Evolutionary conservation across 1,140 invertebrate genomes (phyloP).

Genomic region (Dreissena polymorpha): DNA sequence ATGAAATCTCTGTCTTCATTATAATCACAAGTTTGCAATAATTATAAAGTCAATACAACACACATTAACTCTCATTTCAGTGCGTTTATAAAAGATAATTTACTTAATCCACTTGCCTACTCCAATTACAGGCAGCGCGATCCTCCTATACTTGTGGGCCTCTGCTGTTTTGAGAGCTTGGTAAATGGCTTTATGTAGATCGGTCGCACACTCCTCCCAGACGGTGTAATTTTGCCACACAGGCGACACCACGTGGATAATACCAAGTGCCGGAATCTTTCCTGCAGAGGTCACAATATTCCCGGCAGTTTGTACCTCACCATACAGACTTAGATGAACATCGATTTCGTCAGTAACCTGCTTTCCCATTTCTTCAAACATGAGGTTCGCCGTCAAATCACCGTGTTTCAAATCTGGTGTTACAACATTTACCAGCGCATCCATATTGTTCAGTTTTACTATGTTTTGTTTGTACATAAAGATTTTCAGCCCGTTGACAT

Average conservation of each 20-base stretch:
- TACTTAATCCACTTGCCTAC: constrained; percentile 11
- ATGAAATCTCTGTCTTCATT: neutral
- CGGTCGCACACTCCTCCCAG: constrained; percentile 42
- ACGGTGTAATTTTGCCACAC: constrained; percentile 37
- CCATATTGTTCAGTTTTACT: constrained; percentile 41
- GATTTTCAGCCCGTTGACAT: constrained; percentile 42
- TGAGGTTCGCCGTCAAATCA: neutral
- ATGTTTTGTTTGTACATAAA: constrained; percentile 51
- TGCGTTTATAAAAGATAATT: no score
- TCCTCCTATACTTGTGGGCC: constrained; percentile 43
- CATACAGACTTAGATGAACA: constrained; percentile 36
- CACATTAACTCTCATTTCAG: no score
- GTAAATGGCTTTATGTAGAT: constrained; percentile 46
- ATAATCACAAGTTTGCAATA: neutral
- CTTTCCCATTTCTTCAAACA: constrained; percentile 43
- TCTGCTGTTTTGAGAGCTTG: constrained; percentile 44
- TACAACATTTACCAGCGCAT: constrained; percentile 41
- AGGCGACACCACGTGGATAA: constrained; percentile 41
- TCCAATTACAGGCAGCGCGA: constrained; percentile 36
- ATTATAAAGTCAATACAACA: neutral
- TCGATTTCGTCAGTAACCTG: constrained; percentile 26
- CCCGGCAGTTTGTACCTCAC: constrained; percentile 22
- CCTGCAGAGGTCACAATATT: constrained; percentile 52
- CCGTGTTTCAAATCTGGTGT: constrained; percentile 14
- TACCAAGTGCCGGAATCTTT: constrained; percentile 28